phyloP scores from a whole-genome alignment of 2,888 invertebrate genomes.

The Omphaloscelis lunosa region DNA sequence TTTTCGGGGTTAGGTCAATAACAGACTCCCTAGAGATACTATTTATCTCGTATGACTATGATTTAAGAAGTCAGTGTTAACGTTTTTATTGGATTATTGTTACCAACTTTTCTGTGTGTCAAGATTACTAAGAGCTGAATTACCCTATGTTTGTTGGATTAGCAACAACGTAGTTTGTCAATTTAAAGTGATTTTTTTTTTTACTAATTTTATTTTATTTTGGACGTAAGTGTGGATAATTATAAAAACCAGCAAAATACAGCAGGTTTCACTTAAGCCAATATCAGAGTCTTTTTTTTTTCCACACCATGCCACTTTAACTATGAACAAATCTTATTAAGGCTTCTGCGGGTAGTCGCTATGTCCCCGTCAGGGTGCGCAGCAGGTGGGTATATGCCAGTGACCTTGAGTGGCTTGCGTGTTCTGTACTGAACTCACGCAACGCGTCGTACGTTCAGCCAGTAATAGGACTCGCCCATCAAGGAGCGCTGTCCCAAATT shows the following conservation, averaged over 20 bases:
- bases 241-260: background rate
- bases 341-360: no score
- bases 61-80: background rate
- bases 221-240: background rate
- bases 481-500: no score
- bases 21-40: conserved; percentile 59
- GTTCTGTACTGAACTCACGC: no score
- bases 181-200: background rate
- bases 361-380: no score
- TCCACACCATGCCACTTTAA: background rate
- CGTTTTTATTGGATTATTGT: background rate
- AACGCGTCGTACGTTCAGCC: no score
- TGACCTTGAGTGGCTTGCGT: no score
- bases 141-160: background rate
- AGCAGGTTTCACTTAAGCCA: background rate
- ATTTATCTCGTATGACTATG: conserved; percentile 39
- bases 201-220: background rate
- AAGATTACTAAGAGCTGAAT: background rate
- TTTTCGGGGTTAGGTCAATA: conserved; percentile 81
- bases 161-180: background rate
- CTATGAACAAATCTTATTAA: background rate
- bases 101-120: no score
- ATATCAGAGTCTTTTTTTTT: background rate
- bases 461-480: no score
- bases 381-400: no score